phyloP scores from a whole-genome alignment of 2,113 vertebrate species.

The Mesocricetus auratus region DNA sequence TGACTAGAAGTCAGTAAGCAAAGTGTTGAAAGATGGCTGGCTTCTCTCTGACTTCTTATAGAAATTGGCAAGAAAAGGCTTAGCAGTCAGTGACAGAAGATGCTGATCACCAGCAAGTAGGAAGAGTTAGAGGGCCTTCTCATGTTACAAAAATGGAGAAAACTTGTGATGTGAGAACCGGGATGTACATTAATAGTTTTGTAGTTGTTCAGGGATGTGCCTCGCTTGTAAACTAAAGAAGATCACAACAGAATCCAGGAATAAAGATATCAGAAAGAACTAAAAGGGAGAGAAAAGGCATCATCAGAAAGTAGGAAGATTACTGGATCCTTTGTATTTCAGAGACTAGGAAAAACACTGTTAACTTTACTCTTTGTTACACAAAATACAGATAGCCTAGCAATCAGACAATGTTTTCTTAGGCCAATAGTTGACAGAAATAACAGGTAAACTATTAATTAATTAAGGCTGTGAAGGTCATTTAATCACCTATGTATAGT shows the following conservation, averaged over 20 bases:
- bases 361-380: background rate
- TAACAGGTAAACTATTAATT: background rate
- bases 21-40: background rate
- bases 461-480: background rate
- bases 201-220: background rate
- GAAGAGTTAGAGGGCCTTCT: background rate
- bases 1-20: background rate
- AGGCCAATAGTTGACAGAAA: background rate
- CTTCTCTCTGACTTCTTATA: background rate
- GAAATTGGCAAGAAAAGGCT: background rate
- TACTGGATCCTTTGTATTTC: background rate
- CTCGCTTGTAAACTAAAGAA: background rate
- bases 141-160: background rate
- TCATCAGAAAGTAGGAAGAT: background rate
- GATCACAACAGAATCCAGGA: background rate
- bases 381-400: background rate
- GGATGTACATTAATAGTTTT: background rate
- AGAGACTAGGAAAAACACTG: background rate
- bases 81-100: background rate
- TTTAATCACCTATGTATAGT: background rate
- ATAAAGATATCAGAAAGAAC: background rate
- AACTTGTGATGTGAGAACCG: background rate
- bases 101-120: background rate
- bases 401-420: background rate
- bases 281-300: background rate